These are phyloP conservation scores for Poecilia latipinna DNA, from an alignment of 2,113 vertebrate species.

Conservation along the genomic window DNA sequence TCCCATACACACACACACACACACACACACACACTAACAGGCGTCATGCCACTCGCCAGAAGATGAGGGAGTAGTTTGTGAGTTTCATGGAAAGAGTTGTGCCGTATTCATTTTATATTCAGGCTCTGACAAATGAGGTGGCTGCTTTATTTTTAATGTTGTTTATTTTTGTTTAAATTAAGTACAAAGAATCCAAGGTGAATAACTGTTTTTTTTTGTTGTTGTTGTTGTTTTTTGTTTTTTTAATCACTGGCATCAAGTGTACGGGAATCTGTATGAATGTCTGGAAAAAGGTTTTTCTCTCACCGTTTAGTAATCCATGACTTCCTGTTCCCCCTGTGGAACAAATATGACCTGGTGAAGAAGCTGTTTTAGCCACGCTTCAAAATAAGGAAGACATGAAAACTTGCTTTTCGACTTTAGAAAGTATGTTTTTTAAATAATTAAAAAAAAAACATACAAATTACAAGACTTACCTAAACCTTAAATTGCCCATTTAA, in stretches of 20 bases:
- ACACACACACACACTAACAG: neutral
- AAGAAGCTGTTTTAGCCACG: neutral
- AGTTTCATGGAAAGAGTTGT: conserved; percentile 58
- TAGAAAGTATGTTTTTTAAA: neutral
- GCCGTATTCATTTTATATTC: conserved; percentile 35
- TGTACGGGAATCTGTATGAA: too few relatives aligned
- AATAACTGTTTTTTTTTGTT: too few relatives aligned
- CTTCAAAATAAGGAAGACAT: neutral
- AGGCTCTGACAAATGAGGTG: neutral
- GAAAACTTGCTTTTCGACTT: neutral
- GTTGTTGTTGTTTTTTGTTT: too few relatives aligned
- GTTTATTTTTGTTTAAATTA: neutral
- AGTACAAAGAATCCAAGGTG: neutral
- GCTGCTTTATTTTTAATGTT: neutral
- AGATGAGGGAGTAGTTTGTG: conserved; percentile 38
- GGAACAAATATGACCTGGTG: neutral
- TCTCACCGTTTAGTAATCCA: neutral
- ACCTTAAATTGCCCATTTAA: neutral
- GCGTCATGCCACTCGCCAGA: conserved; percentile 22
- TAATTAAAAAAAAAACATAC: too few relatives aligned
- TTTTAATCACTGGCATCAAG: too few relatives aligned
- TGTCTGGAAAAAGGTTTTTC: too few relatives aligned
- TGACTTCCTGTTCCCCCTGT: neutral
- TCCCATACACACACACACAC: conserved; percentile 6
- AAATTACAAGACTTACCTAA: neutral